Evolutionary conservation across 2,113 vertebrate species (phyloP).

Genomic region (Gymnogyps californianus): DNA sequence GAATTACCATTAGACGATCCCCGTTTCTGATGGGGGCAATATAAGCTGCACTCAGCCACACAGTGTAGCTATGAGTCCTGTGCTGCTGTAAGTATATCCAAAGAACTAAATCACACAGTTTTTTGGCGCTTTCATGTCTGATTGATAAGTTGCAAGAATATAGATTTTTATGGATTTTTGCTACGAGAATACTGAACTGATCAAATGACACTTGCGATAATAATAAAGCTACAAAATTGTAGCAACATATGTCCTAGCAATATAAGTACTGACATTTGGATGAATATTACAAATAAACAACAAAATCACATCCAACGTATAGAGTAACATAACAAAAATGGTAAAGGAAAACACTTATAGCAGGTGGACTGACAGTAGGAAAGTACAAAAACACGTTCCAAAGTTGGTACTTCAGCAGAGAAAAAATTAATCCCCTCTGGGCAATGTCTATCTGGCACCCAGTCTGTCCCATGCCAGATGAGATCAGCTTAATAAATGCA

Average conservation of each 20-base stretch:
- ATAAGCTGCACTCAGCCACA: rapidly evolving
- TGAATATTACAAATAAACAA: background rate
- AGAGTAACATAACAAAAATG: background rate
- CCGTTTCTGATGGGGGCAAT: rapidly evolving
- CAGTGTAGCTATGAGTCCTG: rapidly evolving
- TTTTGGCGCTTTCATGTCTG: background rate
- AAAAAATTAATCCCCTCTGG: background rate
- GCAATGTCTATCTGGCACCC: background rate
- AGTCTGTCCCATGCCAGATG: background rate
- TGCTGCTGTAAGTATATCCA: background rate
- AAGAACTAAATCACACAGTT: background rate
- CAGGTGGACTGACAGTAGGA: background rate
- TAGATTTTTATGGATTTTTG: background rate
- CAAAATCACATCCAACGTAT: background rate
- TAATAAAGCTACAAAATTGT: background rate
- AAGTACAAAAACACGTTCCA: background rate
- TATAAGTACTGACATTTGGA: background rate
- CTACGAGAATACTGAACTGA: background rate
- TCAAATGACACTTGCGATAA: background rate
- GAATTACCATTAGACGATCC: background rate
- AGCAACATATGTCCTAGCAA: background rate
- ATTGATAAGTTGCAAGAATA: background rate
- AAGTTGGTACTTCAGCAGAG: background rate
- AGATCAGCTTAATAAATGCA: background rate
- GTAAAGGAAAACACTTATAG: background rate